A percentile compares a stretch with the other conserved stretches of the same genome.
Evolutionary conservation across 2,888 invertebrate genomes (phyloP).

Genomic region (Lydus trimaculatus): DNA sequence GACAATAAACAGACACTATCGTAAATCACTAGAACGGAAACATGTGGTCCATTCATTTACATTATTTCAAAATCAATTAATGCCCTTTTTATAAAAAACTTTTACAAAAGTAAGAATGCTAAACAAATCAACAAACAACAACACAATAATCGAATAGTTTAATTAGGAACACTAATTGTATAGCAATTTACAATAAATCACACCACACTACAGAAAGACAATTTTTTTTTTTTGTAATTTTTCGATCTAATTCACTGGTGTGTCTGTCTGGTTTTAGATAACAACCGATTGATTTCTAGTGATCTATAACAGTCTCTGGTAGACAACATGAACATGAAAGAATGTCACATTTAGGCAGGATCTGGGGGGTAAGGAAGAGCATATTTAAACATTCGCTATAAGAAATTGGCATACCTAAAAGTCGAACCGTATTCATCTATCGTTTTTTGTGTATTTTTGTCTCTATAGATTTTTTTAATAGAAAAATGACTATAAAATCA

Average conservation of each 20-base stretch:
- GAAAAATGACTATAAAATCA: conserved; percentile 48
- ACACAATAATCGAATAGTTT: conserved; percentile 27
- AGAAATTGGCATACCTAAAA: conserved; percentile 33
- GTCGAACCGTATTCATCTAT: conserved; percentile 21
- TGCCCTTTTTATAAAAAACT: background rate
- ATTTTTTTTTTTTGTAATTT: no score
- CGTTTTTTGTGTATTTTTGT: background rate
- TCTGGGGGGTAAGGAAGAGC: conserved; percentile 19
- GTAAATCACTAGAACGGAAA: conserved; percentile 32
- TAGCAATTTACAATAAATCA: conserved; percentile 16
- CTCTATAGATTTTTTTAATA: conserved; percentile 2
- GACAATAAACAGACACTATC: conserved; percentile 27
- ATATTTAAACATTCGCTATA: conserved; percentile 32
- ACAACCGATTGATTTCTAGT: conserved; percentile 28
- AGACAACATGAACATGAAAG: conserved; percentile 53
- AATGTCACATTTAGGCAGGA: conserved; percentile 50
- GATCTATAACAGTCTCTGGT: conserved; percentile 34
- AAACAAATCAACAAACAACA: background rate
- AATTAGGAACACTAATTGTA: conserved; percentile 27
- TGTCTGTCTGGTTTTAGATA: no score
- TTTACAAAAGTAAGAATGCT: no score
- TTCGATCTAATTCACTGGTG: no score
- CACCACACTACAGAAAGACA: conserved; percentile 16
- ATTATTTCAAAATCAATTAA: background rate
- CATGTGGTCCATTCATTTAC: background rate